phyloP scores from a whole-genome alignment of 1,140 invertebrate species.

The Plodia interpunctella region DNA sequence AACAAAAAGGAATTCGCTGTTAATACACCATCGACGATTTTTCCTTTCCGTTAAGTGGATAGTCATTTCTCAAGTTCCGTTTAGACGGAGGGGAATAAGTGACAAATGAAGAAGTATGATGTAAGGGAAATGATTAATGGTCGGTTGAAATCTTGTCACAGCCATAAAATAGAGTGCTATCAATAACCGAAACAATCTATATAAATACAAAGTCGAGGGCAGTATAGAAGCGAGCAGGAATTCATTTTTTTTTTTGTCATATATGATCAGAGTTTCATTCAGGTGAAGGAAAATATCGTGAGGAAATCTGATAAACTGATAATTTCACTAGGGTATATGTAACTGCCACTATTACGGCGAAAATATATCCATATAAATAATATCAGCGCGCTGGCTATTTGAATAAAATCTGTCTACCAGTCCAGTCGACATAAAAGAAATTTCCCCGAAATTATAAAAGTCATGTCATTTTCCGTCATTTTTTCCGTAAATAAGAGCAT shows the following conservation, averaged over 20 bases:
- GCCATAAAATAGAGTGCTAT: conserved; percentile 9
- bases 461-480: too few relatives aligned
- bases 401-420: too few relatives aligned
- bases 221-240: background rate
- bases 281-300: too few relatives aligned
- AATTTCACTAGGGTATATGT: too few relatives aligned
- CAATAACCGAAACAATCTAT: conserved; percentile 13
- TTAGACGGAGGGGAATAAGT: conserved; percentile 37
- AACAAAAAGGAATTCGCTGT: conserved; percentile 47
- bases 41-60: conserved; percentile 31
- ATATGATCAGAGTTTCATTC: too few relatives aligned
- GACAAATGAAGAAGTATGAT: conserved; percentile 61
- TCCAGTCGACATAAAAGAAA: too few relatives aligned
- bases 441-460: too few relatives aligned
- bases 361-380: too few relatives aligned
- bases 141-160: conserved; percentile 23
- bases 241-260: too few relatives aligned
- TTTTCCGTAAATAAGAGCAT: background rate
- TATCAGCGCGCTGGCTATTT: too few relatives aligned
- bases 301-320: too few relatives aligned
- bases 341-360: too few relatives aligned
- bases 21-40: conserved; percentile 30
- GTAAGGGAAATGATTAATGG: conserved; percentile 45
- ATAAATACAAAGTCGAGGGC: background rate
- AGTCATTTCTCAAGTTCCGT: conserved; percentile 59